These are phyloP conservation scores for Neomicropteryx cornuta DNA, from an alignment of 1,140 invertebrate species.

Conservation along the genomic window DNA sequence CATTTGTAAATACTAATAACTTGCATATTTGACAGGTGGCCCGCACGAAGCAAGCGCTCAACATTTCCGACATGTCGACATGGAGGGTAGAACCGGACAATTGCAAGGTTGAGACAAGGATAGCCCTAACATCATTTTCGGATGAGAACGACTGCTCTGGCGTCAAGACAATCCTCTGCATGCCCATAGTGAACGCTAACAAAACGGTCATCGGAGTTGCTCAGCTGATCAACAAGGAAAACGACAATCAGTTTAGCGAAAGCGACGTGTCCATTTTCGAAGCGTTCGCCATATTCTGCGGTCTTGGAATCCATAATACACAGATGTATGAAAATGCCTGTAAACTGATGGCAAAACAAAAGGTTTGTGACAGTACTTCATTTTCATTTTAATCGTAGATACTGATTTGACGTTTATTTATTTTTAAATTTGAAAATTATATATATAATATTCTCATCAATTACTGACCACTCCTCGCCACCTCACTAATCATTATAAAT, in stretches of 20 bases:
- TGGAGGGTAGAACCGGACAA: conserved; percentile 43
- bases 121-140: conserved; percentile 13
- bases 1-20: too few relatives aligned
- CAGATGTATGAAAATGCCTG: conserved; percentile 95
- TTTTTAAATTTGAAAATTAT: too few relatives aligned
- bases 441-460: too few relatives aligned
- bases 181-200: conserved; percentile 86
- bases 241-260: conserved; percentile 74
- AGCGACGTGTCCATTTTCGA: conserved; percentile 86
- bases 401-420: too few relatives aligned
- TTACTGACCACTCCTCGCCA: too few relatives aligned
- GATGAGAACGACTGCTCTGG: conserved; percentile 45
- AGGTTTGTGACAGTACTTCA: too few relatives aligned
- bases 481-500: too few relatives aligned
- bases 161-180: conserved; percentile 70
- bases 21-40: conserved; percentile 72
- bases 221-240: conserved; percentile 89
- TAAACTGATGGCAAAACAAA: conserved; percentile 94
- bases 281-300: conserved; percentile 95
- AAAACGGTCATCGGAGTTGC: conserved; percentile 83
- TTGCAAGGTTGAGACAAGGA: conserved; percentile 25
- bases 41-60: conserved; percentile 67
- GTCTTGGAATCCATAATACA: conserved; percentile 92
- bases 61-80: conserved; percentile 66
- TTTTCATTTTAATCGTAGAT: too few relatives aligned